A percentile compares a stretch with the other conserved stretches of the same genome.
phyloP scores from a whole-genome alignment of 1,140 invertebrate genomes.

The Conus betulinus region DNA sequence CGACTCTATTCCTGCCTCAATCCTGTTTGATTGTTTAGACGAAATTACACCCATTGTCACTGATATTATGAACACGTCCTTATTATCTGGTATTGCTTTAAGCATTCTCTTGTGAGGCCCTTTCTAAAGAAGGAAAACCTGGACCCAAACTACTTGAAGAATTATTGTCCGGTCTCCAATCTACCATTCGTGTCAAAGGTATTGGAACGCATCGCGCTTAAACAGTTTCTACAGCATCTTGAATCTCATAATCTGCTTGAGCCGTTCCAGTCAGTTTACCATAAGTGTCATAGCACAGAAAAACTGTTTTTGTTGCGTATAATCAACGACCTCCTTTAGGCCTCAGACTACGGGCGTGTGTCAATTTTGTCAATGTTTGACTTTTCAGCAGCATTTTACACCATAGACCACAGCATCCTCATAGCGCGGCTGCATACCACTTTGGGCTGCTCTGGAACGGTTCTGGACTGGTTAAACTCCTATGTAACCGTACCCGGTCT shows the following conservation, averaged over 20 bases:
- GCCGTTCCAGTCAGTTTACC: slow-evolving; percentile 6
- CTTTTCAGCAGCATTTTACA: neutral
- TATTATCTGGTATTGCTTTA: neutral
- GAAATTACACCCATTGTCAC: neutral
- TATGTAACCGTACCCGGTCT: neutral
- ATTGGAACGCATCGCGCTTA: neutral
- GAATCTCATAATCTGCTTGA: neutral
- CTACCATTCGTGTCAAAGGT: slow-evolving; percentile 2
- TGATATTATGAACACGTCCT: neutral
- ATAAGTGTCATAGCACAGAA: neutral
- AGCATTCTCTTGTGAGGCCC: neutral
- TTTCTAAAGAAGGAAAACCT: neutral
- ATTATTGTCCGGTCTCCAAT: neutral
- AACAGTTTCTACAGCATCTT: neutral
- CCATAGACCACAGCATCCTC: slow-evolving; percentile 4
- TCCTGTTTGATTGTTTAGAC: neutral
- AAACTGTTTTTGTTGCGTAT: neutral
- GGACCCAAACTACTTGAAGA: neutral
- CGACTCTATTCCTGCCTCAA: neutral
- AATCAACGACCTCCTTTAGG: neutral
- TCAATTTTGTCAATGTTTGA: neutral
- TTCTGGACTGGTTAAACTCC: neutral
- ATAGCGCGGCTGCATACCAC: neutral
- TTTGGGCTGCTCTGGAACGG: neutral
- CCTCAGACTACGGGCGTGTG: neutral